Conservation (phyloP, 2,888 invertebrate genomes). For the Clusia tigrina region DNA sequence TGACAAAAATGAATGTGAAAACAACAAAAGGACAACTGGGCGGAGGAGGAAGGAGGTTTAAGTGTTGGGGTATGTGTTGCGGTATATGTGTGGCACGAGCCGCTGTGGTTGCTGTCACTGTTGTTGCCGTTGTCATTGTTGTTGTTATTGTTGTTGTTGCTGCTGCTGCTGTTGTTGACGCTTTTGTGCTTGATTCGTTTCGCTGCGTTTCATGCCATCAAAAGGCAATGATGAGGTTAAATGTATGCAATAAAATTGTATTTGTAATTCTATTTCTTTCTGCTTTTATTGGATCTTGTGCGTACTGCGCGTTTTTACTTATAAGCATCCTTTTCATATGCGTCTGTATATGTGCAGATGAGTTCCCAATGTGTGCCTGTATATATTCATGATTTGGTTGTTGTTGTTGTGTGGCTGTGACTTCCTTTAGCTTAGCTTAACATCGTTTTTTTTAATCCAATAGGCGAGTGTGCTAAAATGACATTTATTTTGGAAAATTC, state of each 20-base stretch:
- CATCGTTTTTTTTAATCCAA: too few species aligned
- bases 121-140: background rate
- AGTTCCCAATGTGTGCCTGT: constrained; percentile 12
- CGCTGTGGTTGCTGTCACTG: background rate
- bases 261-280: background rate
- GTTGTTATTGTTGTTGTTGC: background rate
- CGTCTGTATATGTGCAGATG: constrained; percentile 7
- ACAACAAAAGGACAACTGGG: too few species aligned
- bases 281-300: background rate
- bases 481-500: too few species aligned
- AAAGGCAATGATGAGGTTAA: constrained; percentile 24
- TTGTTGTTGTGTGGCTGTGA: background rate
- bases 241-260: constrained; percentile 24
- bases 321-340: constrained; percentile 4
- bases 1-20: background rate
- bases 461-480: too few species aligned
- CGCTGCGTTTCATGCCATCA: constrained; percentile 28
- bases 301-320: background rate
- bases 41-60: too few species aligned
- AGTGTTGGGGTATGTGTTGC: too few species aligned
- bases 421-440: background rate
- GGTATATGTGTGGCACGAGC: too few species aligned
- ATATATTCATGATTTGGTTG: background rate
- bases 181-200: constrained; percentile 23
- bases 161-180: background rate